Base-by-base conservation (phyloP, 2,797 vertebrate genomes). In the Phrynocephalus forsythii region DNA sequence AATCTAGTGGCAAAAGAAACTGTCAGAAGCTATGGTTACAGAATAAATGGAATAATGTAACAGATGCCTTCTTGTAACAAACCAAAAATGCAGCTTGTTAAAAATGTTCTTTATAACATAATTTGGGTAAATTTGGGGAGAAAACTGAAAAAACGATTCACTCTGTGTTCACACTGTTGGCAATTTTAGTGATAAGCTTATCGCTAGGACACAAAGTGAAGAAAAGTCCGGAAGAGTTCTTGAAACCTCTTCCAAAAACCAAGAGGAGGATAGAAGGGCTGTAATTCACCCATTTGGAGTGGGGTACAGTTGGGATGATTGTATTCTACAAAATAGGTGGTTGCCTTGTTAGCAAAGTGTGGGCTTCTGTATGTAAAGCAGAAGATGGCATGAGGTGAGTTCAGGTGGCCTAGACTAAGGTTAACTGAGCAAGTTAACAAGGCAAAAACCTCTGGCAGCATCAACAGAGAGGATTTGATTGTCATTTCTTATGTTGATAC, bases 171-270 rank as follows among this genome's bases (percentile, higher is more conserved):
- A 89, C 86, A 26, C 15, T 7, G 11, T 0, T 80, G 44, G 1
- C 30, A 68, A 3, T 0, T 1, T 75, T 87, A 77, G 84, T 93
- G 88, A 38, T 8, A n/a, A 77, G 89, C 82, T 88, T 73, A 52
- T 84, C 33, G 87, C 26, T 16, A 28, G 6, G 50, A 75, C 77
- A 60, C 69, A 75, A 16, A 75, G 33, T 82, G 60, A 26, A 85
- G 5, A 63, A 33, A 44, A 28, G 13, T 86, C 82, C 30, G n/a
- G 78, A 83, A 83, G 6, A 10, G 26, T 0, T 6, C 22, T 92
- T 92, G 10, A 1, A 90, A 33, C 16, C 8, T 50, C 15, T 83
- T 30, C 11, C 22, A 82, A 84, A 81, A 90, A 9, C 28, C 3
- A 78, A 22, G 8, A 4, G 38, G 7, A 10, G 28, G 28, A 73